A percentile compares a stretch with the other conserved stretches of the same genome.
Evolutionary conservation across 2,888 invertebrate species (phyloP).

Genomic region (Tetragnatha montana): DNA sequence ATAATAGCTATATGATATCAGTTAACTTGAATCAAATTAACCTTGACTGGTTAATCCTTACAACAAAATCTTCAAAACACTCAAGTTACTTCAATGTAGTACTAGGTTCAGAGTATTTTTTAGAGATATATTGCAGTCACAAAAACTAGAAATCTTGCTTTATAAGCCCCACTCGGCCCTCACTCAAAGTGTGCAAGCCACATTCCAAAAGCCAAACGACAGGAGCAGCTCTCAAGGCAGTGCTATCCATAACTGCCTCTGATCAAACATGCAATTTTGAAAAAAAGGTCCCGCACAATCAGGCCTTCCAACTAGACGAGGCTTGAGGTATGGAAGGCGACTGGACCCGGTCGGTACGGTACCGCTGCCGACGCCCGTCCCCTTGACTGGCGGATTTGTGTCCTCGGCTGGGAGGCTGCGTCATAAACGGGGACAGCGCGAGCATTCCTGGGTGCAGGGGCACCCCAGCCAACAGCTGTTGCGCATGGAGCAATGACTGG

Average conservation of each 20-base stretch:
- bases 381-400: slow-evolving; percentile 74
- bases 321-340: slow-evolving; percentile 72
- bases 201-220: too few relatives aligned
- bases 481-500: slow-evolving; percentile 72
- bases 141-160: background rate
- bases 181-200: too few relatives aligned
- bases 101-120: background rate
- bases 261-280: background rate
- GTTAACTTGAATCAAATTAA: too few relatives aligned
- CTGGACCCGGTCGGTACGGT: slow-evolving; percentile 97
- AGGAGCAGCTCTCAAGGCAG: background rate
- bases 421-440: slow-evolving; percentile 86
- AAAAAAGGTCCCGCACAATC: slow-evolving; percentile 17
- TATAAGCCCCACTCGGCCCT: too few relatives aligned
- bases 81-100: background rate
- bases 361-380: slow-evolving; percentile 86
- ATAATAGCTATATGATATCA: too few relatives aligned
- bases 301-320: slow-evolving; percentile 71
- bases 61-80: too few relatives aligned
- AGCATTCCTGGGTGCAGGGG: slow-evolving; percentile 86
- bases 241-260: background rate
- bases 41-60: too few relatives aligned
- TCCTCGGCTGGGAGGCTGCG: slow-evolving; percentile 74
- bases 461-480: slow-evolving; percentile 81
- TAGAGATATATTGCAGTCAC: background rate